Evolutionary conservation across 2,888 invertebrate species (phyloP), one percentile per base, ranked within the genome.

Genomic region (Cerceris ruficornis): DNA sequence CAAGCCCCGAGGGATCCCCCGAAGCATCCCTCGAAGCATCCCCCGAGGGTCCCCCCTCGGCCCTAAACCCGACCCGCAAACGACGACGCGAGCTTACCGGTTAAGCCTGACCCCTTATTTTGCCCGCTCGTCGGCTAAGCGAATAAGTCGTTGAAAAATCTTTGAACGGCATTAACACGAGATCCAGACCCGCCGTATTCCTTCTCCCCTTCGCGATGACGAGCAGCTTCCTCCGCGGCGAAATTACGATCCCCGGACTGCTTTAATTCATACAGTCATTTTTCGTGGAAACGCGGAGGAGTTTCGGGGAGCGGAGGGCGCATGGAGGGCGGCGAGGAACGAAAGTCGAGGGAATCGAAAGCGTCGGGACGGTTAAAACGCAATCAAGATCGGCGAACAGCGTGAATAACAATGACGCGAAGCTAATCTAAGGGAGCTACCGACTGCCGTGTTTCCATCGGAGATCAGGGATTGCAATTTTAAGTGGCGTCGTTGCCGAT

Each of bases 371-470:
- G 85, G 85, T 90, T 88, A 86, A 88, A 88, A 87, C 81, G 87
- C 86, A 89, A 89, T 88, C 88, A 75, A 74, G 82, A 80, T 80
- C 82, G 81, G 68, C 77, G 72, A 83, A 84, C 85, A 86, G 83
- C 84, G 86, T 87, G 88, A 90, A 89, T 90, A 89, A 87, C 88
- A 90, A 90, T 80, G 84, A 86, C 84, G 84, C 76, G 77, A 69
- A 82, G 81, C 86, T 87, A 88, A 89, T 88, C 86, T 83, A 78
- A 79, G 82, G 72, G 80, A 39, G 70, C 60, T 68, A 52, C 58
- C 28, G 28, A 28, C 49, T 49, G 14, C 46, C 71, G 76, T 54
- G 68, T 69, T 75, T 76, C 82, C 72, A 43, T 61, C 67, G 77
- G 73, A 86, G 87, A 87, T 89, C 88, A 83, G 82, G 67, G 15